Conservation (phyloP, 2,113 vertebrate species). For the Hippolais icterina region DNA sequence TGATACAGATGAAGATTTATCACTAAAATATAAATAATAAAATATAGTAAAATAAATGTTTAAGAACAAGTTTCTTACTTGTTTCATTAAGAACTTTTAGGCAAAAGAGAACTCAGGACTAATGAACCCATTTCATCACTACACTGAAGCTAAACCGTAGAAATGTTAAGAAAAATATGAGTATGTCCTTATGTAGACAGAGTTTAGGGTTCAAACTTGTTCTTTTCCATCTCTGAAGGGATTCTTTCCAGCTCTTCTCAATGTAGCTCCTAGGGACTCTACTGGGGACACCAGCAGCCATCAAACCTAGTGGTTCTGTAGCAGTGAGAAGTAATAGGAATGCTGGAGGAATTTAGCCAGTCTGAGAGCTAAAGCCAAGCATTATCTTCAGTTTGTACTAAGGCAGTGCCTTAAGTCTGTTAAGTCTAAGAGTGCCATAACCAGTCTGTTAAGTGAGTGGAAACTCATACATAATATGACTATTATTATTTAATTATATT, state of each 20-base stretch:
- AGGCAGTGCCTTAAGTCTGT: neutral
- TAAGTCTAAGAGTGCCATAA: neutral
- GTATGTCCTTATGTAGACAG: neutral
- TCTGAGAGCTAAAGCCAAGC: neutral
- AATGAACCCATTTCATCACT: neutral
- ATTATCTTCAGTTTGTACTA: neutral
- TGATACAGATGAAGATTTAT: neutral
- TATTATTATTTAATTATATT: constrained; percentile 66
- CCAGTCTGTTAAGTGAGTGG: constrained; percentile 12
- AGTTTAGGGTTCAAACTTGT: neutral
- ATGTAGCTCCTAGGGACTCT: neutral
- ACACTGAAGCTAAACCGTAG: neutral
- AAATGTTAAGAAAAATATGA: neutral
- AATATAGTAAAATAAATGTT: neutral
- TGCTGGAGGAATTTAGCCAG: neutral
- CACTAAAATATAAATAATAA: neutral
- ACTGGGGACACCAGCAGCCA: neutral
- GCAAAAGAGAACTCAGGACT: neutral
- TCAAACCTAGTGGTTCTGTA: neutral
- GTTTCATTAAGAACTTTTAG: neutral
- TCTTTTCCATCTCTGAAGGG: neutral
- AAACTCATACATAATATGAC: constrained; percentile 37
- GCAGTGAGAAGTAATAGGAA: neutral
- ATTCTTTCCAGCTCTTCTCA: neutral
- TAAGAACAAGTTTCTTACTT: neutral